Percentiles rank a stretch among this genome's conserved stretches.
These are phyloP conservation scores for Cheilosia vernalis DNA, from an alignment of 2,888 invertebrate genomes.

Conservation along the genomic window DNA sequence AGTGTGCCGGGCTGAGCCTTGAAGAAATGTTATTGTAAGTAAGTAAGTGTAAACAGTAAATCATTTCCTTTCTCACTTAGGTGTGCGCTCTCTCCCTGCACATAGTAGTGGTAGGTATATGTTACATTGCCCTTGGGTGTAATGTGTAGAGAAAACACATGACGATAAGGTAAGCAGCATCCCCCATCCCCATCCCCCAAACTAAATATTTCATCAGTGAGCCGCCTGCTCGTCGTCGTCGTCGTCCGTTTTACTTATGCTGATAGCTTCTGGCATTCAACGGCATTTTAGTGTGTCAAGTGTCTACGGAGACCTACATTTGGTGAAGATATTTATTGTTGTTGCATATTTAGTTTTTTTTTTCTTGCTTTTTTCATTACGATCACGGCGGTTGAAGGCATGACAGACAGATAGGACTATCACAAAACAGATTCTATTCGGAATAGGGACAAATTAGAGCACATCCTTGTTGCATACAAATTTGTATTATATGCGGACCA, in stretches of 20 bases:
- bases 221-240: not conserved
- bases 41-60: constrained; percentile 74
- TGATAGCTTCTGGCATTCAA: constrained; percentile 59
- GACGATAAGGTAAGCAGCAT: constrained; percentile 48
- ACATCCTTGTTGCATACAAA: constrained; percentile 20
- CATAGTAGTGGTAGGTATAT: not conserved
- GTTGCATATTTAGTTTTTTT: constrained; percentile 59
- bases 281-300: constrained; percentile 68
- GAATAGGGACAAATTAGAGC: not conserved
- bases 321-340: constrained; percentile 58
- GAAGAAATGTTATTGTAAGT: constrained; percentile 69
- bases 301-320: constrained; percentile 67
- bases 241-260: constrained; percentile 30
- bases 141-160: constrained; percentile 54
- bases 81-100: not conserved
- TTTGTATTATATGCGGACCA: too few species aligned
- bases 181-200: not conserved
- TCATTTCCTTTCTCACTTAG: constrained; percentile 58
- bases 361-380: constrained; percentile 35
- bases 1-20: constrained; percentile 35
- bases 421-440: constrained; percentile 18
- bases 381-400: not conserved
- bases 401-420: not conserved
- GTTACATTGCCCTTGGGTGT: constrained; percentile 61
- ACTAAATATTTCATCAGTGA: constrained; percentile 15